Evolutionary conservation across 2,113 vertebrate genomes (phyloP), one percentile per base, ranked within the genome.

Genomic region (Tupaia chinensis): DNA sequence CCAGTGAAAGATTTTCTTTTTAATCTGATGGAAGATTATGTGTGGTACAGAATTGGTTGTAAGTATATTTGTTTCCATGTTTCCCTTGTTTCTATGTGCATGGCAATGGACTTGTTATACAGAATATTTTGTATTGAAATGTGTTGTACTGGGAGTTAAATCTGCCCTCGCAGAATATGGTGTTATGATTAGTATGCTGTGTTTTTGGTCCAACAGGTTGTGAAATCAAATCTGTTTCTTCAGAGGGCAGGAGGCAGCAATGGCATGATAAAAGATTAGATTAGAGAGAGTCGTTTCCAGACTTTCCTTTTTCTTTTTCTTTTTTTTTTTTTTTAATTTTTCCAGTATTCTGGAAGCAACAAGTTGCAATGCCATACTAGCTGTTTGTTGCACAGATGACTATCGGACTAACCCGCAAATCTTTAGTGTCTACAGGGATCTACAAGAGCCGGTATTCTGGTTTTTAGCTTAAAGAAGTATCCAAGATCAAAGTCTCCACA

Each of bases 111-210:
- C 87, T 94, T 90, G 89, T 89, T 74, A 94, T 56, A 91, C 79
- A 77, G 93, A 96, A 56, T 87, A 94, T 94, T 96, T 97, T 86
- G 53, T 70, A 87, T 53, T 70, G 93, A 84, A 93, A 97, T 96
- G 89, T 96, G 89, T 77, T 95, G 68, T 84, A 69, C 29, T 54
- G 93, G 97, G 93, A 97, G 96, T 97, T 89, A 95, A 96, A 87
- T 96, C 89, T 96, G 96, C 94, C 96, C 94, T 98, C 53, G 81
- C 79, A 97, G 96, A 96, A 96, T 96, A 94, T 95, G 97, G 95
- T 96, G 79, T 93, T 95, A 91, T 89, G 94, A 96, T 97, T 96
- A 95, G 91, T 91, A 97, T 74, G 72, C 86, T 94, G 96, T 94
- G 93, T 95, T 96, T 96, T 96, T 82, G 80, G 94, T 95, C 91